Conservation (phyloP, 2,113 vertebrate genomes). For the Hyla sarda region DNA sequence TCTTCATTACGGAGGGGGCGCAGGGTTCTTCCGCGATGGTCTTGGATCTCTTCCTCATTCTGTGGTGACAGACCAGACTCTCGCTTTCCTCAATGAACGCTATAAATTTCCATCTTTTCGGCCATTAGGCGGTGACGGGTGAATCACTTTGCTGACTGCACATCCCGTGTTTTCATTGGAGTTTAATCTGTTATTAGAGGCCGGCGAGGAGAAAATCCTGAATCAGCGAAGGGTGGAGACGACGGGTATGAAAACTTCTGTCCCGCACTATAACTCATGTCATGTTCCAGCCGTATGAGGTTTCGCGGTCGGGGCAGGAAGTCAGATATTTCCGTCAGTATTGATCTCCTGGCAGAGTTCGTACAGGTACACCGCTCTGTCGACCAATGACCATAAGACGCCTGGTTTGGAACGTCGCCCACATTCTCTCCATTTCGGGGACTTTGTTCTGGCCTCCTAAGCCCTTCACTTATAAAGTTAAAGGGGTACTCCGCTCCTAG, state of each 20-base stretch:
- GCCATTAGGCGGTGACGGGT: neutral
- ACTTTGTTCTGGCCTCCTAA: too few species aligned
- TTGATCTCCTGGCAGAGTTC: neutral
- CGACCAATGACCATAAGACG: neutral
- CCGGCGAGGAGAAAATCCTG: neutral
- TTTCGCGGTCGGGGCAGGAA: neutral
- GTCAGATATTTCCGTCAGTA: neutral
- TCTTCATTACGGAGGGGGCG: constrained; percentile 19
- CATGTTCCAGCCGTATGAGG: neutral
- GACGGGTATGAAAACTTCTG: neutral
- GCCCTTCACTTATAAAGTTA: too few species aligned
- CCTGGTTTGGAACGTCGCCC: neutral
- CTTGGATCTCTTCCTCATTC: neutral
- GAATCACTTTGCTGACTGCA: constrained; percentile 26
- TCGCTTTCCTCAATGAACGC: constrained; percentile 10
- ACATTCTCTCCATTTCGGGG: neutral
- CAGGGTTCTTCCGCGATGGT: neutral
- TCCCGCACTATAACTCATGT: neutral
- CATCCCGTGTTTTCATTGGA: constrained; percentile 24
- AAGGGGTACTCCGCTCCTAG: too few species aligned
- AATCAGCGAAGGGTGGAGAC: constrained; percentile 8
- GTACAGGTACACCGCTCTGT: neutral
- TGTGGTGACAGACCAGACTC: constrained; percentile 13
- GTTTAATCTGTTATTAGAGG: constrained; percentile 11
- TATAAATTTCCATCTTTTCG: constrained; percentile 11